Evolutionary conservation across 2,888 invertebrate species (phyloP).

Genomic region (Callosobruchus maculatus): DNA sequence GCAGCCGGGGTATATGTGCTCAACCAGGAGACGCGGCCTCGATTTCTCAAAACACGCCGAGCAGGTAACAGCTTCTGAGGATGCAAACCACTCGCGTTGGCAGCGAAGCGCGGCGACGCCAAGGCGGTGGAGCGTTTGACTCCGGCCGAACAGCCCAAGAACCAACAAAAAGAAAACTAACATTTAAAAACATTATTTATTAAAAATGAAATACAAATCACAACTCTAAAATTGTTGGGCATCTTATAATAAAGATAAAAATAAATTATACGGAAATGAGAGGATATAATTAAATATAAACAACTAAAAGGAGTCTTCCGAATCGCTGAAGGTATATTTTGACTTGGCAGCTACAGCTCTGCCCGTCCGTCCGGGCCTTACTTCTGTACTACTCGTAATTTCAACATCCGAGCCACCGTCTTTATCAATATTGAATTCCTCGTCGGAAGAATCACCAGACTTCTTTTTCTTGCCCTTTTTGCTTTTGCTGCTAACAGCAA

Average conservation of each 20-base stretch:
- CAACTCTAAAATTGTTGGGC: not conserved
- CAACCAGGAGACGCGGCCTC: no score
- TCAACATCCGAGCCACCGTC: conserved; percentile 7
- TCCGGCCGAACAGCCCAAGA: no score
- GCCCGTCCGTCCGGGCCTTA: conserved; percentile 26
- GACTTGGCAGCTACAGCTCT: conserved; percentile 34
- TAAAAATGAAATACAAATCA: not conserved
- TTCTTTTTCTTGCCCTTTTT: conserved; percentile 18
- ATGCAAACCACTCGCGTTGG: no score
- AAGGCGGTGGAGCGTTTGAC: no score
- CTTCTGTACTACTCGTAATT: conserved; percentile 5
- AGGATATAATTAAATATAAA: not conserved
- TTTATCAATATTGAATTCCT: conserved; percentile 12
- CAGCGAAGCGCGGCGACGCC: no score
- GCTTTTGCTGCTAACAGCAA: conserved; percentile 2
- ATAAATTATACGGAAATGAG: not conserved
- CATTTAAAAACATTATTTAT: not conserved
- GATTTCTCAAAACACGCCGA: no score
- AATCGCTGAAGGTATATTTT: conserved; percentile 51
- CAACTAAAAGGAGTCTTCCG: conserved; percentile 24
- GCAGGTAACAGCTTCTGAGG: no score
- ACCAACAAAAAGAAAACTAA: not conserved
- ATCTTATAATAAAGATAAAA: not conserved
- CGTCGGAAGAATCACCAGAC: conserved; percentile 14
- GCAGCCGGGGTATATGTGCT: no score